Base-by-base conservation (phyloP, 2,888 invertebrate species). In the Drosophila stalkeri region DNA sequence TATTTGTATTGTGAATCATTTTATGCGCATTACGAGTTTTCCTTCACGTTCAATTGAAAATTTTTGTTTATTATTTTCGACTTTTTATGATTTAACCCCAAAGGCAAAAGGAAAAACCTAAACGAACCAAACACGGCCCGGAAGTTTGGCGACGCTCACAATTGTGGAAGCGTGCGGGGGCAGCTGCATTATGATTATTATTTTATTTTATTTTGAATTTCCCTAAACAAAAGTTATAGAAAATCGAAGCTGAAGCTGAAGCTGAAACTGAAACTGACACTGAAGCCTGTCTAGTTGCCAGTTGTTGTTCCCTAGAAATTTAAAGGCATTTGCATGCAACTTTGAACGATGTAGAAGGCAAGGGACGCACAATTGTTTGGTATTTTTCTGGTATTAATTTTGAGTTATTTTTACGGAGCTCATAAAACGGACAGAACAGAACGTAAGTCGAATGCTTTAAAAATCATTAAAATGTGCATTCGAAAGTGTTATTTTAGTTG, bases 31-130 rank as follows among this genome's bases (percentile, higher is more conserved):
- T 88, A 80, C 86, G 86, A 72, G 86, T 86, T 86, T 86, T 89
- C 69, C 89, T 87, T 86, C 89, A 87, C 90, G 86, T 90, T 90
- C 90, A 90, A 87, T 87, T 87, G 80, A 88, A 90, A 66, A 76
- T 76, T 80, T 84, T 90, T 87, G 86, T 87, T 87, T 87, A 87
- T 90, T 90, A 83, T 87, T 90, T 90, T 83, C 73, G 73, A 78
- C 68, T 86, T 82, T 87, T 86, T 90, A 89, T 90, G 90, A 88
- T 87, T 90, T 83, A 83, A 87, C 89, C 89, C 90, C 86, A 89
- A 72, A 46, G 37, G 61, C 39, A 49, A 52, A 57, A 63, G 72
- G 68, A 47, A 41, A 62, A 47, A 51, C 56, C 41, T 14, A 70
- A 49, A 12, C n/a, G 14, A 65, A 52, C 23, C 14, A 35, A 75